Percentiles rank a stretch among this genome's conserved stretches.
Evolutionary conservation across 2,797 vertebrate genomes (phyloP).

Genomic region (Buceros bicornis): DNA sequence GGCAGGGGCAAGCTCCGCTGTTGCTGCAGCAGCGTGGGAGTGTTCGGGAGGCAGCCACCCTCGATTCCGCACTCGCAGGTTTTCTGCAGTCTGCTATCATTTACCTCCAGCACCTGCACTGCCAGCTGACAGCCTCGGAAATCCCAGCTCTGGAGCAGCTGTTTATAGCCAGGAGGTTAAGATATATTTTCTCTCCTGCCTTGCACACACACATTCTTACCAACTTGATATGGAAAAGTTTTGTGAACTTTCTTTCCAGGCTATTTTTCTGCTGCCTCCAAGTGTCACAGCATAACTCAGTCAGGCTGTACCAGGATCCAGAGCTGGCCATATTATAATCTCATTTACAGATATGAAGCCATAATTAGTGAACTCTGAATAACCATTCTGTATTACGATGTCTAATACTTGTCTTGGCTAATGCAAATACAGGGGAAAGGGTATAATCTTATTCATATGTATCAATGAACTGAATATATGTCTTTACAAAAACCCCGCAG

Average conservation of each 20-base stretch:
- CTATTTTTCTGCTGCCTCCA: constrained; percentile 74
- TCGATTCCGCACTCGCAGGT: not conserved
- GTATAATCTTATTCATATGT: constrained; percentile 81
- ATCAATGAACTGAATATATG: constrained; percentile 76
- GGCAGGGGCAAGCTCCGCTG: not conserved
- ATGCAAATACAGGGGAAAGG: constrained; percentile 75
- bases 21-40: not conserved
- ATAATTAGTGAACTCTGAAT: constrained; percentile 83
- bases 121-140: not conserved
- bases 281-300: constrained; percentile 80
- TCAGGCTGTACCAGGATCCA: constrained; percentile 84
- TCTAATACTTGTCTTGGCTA: constrained; percentile 66
- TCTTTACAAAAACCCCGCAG: constrained; percentile 72
- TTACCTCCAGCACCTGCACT: constrained; percentile 10
- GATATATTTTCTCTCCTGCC: not conserved
- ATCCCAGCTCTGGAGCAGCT: not conserved
- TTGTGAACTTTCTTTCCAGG: constrained; percentile 48
- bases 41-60: not conserved
- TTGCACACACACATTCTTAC: not conserved
- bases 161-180: not conserved
- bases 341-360: constrained; percentile 82
- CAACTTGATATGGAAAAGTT: constrained; percentile 60
- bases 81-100: not conserved
- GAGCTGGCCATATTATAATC: constrained; percentile 83
- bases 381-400: constrained; percentile 78